Conservation (phyloP, 2,888 invertebrate genomes). For the Callosobruchus maculatus region DNA sequence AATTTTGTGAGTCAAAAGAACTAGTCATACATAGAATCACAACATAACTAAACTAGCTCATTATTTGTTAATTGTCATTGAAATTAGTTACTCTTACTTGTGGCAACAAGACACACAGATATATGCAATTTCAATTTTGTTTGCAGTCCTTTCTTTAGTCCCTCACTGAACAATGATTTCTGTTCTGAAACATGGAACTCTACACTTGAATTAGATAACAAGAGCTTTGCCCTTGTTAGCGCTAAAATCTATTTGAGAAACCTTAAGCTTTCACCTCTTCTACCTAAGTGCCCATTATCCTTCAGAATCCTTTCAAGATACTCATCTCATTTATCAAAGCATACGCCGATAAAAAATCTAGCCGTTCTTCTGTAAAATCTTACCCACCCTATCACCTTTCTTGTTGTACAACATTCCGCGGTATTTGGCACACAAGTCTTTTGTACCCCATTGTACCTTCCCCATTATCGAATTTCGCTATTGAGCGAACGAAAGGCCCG, state of each 20-base stretch:
- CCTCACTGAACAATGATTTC: neutral
- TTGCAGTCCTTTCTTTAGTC: neutral
- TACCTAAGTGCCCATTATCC: neutral
- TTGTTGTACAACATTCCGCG: constrained; percentile 31
- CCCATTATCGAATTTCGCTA: constrained; percentile 20
- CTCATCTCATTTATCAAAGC: neutral
- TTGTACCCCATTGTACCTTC: constrained; percentile 1
- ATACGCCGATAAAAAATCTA: neutral
- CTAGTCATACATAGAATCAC: too few species aligned
- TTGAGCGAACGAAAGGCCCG: constrained; percentile 5
- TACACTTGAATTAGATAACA: neutral
- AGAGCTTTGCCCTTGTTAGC: neutral
- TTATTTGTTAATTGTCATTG: too few species aligned
- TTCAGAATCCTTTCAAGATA: neutral
- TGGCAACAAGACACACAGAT: neutral
- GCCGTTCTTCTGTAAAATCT: neutral
- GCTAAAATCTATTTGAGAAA: neutral
- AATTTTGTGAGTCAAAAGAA: too few species aligned
- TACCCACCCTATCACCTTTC: constrained; percentile 12
- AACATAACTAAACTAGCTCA: too few species aligned
- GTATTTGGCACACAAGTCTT: constrained; percentile 29
- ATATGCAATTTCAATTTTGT: neutral
- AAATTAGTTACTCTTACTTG: too few species aligned
- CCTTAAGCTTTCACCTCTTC: neutral
- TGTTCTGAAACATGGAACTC: neutral